A percentile compares a stretch with the other conserved stretches of the same genome.
phyloP scores from a whole-genome alignment of 2,888 invertebrate genomes.

The Drosophila tanythrix region DNA sequence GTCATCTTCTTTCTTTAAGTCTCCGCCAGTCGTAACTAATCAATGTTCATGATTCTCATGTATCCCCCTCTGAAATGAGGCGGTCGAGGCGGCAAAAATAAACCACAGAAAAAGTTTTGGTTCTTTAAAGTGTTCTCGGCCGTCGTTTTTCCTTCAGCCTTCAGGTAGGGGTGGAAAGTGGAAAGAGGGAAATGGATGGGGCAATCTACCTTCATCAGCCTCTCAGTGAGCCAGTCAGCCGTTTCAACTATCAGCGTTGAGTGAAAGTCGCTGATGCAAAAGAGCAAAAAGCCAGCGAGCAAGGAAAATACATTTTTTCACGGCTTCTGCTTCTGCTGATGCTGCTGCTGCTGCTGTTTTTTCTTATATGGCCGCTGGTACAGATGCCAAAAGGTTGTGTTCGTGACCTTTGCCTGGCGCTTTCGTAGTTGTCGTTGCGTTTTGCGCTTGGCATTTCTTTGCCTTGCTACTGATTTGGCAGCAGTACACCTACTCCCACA shows the following conservation, averaged over 20 bases:
- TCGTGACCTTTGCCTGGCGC: conserved; percentile 75
- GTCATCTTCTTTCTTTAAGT: conserved; percentile 10
- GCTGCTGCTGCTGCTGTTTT: conserved; percentile 46
- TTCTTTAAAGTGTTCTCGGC: conserved; percentile 48
- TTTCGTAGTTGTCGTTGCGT: conserved; percentile 71
- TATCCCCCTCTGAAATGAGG: conserved; percentile 2
- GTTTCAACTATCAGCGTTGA: conserved; percentile 73
- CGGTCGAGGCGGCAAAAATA: conserved; percentile 34
- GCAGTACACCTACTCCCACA: conserved; percentile 17
- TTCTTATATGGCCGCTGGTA: conserved; percentile 28
- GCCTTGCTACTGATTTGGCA: conserved; percentile 71
- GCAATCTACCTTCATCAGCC: conserved; percentile 61
- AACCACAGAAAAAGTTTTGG: conserved; percentile 43
- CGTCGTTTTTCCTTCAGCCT: conserved; percentile 36
- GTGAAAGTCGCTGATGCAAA: conserved; percentile 76
- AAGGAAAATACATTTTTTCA: conserved; percentile 50
- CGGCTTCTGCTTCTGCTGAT: conserved; percentile 15
- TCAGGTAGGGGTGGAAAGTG: background rate
- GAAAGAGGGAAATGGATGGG: background rate
- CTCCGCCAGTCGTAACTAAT: conserved; percentile 58
- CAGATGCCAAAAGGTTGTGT: conserved; percentile 77
- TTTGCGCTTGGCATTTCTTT: conserved; percentile 65
- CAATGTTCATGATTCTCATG: conserved; percentile 54
- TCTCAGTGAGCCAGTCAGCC: conserved; percentile 52
- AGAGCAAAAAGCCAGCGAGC: conserved; percentile 21